These are phyloP conservation scores for Hipposideros larvatus DNA, from an alignment of 2,797 vertebrate species.

Conservation along the genomic window DNA sequence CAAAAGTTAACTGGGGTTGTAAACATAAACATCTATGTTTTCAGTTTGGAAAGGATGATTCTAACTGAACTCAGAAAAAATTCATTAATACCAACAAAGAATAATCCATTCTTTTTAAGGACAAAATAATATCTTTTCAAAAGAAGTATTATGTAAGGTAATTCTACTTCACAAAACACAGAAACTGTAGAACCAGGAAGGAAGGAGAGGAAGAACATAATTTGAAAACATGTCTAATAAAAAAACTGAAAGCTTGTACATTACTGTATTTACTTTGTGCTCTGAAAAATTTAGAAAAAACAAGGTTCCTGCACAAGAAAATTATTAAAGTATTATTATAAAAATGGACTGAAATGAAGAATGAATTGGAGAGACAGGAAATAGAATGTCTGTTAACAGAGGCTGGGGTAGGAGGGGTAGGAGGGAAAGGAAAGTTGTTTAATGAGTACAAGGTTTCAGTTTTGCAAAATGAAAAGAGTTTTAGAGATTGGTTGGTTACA, in stretches of 20 bases:
- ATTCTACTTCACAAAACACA: background rate
- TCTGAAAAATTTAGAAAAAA: background rate
- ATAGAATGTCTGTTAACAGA: background rate
- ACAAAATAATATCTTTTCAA: background rate
- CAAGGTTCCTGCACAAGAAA: background rate
- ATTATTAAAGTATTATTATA: background rate
- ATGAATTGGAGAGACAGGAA: background rate
- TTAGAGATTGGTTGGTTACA: background rate
- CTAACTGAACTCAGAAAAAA: background rate
- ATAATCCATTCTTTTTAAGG: background rate
- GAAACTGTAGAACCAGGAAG: background rate
- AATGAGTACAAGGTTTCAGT: background rate
- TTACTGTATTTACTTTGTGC: background rate
- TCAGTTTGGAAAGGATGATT: background rate
- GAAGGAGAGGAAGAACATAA: background rate
- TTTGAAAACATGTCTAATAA: conserved; percentile 31
- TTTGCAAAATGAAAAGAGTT: background rate
- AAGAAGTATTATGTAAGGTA: background rate
- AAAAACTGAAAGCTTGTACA: background rate
- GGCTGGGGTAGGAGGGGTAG: background rate
- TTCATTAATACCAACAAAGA: background rate
- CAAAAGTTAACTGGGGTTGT: background rate
- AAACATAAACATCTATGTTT: background rate
- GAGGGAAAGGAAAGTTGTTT: background rate
- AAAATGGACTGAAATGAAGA: background rate